Evolutionary conservation across 2,888 invertebrate species (phyloP).

Genomic region (Epistrophella euchroma): DNA sequence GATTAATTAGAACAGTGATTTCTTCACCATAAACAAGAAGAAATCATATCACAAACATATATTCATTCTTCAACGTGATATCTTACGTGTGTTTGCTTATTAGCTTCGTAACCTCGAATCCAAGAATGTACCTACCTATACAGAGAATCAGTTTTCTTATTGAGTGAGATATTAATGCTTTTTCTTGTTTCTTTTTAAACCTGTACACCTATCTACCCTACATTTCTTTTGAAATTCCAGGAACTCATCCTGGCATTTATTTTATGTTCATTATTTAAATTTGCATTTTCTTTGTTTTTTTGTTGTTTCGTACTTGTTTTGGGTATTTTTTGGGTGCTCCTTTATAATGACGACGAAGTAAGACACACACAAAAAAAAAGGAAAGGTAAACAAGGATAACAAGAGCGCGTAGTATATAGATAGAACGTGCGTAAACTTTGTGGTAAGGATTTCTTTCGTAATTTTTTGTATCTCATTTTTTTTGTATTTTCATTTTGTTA

Average conservation of each 20-base stretch:
- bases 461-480: constrained; percentile 8
- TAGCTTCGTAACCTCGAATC: constrained; percentile 1
- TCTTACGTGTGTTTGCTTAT: constrained; percentile 9
- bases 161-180: constrained; percentile 33
- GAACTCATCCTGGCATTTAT: constrained; percentile 38
- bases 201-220: not conserved
- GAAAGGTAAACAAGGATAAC: constrained; percentile 52
- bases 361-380: not conserved
- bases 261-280: constrained; percentile 73
- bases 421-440: constrained; percentile 50
- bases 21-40: not conserved
- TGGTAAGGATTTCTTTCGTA: constrained; percentile 45
- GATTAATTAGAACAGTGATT: constrained; percentile 66
- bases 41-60: not conserved
- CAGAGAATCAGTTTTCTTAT: constrained; percentile 21
- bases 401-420: constrained; percentile 2
- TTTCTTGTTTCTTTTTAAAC: not conserved
- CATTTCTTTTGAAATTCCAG: constrained; percentile 17
- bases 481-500: constrained; percentile 4
- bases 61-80: not conserved
- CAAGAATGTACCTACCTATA: not conserved
- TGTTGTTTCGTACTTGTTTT: constrained; percentile 24
- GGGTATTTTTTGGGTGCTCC: constrained; percentile 20
- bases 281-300: constrained; percentile 64
- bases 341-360: not conserved